Evolutionary conservation across 2,888 invertebrate species (phyloP).

Genomic region (Octodonta nipae): DNA sequence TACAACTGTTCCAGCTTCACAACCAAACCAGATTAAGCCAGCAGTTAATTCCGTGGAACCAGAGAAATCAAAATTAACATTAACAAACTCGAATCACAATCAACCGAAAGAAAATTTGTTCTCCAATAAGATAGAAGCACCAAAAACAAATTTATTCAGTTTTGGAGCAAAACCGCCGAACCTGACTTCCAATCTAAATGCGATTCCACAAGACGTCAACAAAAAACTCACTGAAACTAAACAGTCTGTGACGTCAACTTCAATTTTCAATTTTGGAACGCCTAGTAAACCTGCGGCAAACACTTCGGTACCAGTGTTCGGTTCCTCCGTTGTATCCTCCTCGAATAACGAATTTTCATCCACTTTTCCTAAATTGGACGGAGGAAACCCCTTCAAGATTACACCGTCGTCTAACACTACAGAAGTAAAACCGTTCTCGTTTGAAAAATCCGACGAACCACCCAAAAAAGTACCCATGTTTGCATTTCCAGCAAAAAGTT

Average conservation of each 20-base stretch:
- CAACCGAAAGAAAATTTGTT: neutral
- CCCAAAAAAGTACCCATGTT: constrained; percentile 20
- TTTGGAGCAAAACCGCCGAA: neutral
- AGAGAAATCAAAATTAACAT: constrained; percentile 4
- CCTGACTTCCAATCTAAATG: neutral
- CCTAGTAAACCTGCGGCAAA: neutral
- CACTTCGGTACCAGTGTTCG: neutral
- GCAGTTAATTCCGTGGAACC: constrained; percentile 2
- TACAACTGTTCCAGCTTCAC: neutral
- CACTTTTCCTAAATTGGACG: too few species aligned
- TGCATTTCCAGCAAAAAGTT: constrained; percentile 21
- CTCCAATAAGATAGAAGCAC: constrained; percentile 1
- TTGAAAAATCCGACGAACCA: constrained; percentile 13
- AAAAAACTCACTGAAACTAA: too few species aligned
- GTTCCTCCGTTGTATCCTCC: neutral
- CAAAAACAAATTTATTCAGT: constrained; percentile 2
- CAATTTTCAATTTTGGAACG: neutral
- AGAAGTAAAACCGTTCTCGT: constrained; percentile 19
- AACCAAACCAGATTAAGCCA: constrained; percentile 2
- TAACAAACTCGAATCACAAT: neutral
- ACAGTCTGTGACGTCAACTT: neutral
- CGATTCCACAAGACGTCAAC: neutral
- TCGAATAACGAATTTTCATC: neutral
- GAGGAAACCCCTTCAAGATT: too few species aligned
- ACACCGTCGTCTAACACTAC: constrained; percentile 4